Conservation (phyloP, 2,113 vertebrate genomes). For the Poecilia latipinna region DNA sequence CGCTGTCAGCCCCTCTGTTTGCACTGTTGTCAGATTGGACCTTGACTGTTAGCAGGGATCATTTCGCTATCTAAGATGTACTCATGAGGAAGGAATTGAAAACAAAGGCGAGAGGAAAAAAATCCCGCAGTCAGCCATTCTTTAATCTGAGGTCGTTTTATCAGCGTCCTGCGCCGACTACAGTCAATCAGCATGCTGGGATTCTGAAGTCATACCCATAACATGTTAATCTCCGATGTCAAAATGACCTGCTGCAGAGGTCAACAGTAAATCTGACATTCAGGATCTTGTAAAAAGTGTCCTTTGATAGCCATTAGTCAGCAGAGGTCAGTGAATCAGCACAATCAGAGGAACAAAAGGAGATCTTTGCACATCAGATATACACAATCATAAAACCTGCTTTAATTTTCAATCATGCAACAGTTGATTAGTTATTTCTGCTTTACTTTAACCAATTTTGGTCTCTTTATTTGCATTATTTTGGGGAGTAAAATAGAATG, state of each 20-base stretch:
- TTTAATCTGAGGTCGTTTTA: slow-evolving; percentile 59
- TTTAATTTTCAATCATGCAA: background rate
- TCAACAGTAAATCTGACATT: slow-evolving; percentile 14
- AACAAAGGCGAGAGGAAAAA: slow-evolving; percentile 37
- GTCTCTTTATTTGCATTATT: background rate
- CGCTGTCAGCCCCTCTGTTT: slow-evolving; percentile 61
- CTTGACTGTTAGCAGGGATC: slow-evolving; percentile 70
- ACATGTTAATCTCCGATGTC: slow-evolving; percentile 17
- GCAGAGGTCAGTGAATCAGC: slow-evolving; percentile 1
- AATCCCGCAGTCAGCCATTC: slow-evolving; percentile 36
- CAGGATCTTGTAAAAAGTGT: background rate
- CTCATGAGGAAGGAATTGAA: slow-evolving; percentile 53
- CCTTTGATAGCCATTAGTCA: slow-evolving; percentile 1
- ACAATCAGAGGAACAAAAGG: slow-evolving; percentile 9
- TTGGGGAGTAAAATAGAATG: background rate
- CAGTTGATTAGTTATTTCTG: background rate
- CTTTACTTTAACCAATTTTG: background rate
- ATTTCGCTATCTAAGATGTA: slow-evolving; percentile 61
- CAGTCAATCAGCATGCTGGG: slow-evolving; percentile 13
- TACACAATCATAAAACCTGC: background rate
- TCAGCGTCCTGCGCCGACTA: slow-evolving; percentile 18
- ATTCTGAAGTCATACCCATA: slow-evolving; percentile 7
- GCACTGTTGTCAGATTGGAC: slow-evolving; percentile 71
- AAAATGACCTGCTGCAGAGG: slow-evolving; percentile 16
- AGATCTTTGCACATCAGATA: background rate